A percentile compares a stretch with the other conserved stretches of the same genome.
Evolutionary conservation across 2,888 invertebrate genomes (phyloP).

Genomic region (Chalcis sispes): DNA sequence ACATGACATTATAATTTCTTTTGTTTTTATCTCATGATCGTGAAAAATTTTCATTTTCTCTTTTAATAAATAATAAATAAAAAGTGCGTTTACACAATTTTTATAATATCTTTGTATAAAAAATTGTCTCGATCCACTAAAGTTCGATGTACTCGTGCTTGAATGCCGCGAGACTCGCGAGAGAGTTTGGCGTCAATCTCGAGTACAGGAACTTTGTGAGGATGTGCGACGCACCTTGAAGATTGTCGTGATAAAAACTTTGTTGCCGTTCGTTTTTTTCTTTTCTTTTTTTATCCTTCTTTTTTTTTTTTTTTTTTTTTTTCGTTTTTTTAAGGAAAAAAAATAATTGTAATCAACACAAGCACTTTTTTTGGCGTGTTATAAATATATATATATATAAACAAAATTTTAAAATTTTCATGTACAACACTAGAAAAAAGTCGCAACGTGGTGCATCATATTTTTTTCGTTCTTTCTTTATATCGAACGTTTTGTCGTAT

Average conservation of each 20-base stretch:
- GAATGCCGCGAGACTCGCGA: background rate
- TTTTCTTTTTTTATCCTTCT: too few relatives aligned
- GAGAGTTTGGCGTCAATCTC: background rate
- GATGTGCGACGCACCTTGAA: background rate
- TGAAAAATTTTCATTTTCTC: constrained; percentile 24
- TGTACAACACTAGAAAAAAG: constrained; percentile 42
- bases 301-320: too few relatives aligned
- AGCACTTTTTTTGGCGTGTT: constrained; percentile 19
- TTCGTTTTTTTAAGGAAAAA: constrained; percentile 46
- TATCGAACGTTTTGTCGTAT: constrained; percentile 44
- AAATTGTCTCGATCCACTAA: constrained; percentile 7
- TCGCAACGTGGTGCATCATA: constrained; percentile 39
- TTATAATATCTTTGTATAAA: constrained; percentile 22
- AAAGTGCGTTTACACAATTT: constrained; percentile 41
- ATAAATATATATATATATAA: constrained; percentile 52
- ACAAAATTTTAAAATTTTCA: constrained; percentile 41
- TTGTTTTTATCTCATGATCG: constrained; percentile 25
- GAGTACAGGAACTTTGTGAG: background rate
- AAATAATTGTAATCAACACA: constrained; percentile 30
- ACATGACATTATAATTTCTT: background rate
- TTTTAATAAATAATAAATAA: constrained; percentile 20
- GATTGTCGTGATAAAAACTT: constrained; percentile 39
- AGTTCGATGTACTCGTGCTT: constrained; percentile 26
- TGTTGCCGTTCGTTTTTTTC: constrained; percentile 48
- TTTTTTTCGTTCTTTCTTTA: constrained; percentile 29